Evolutionary conservation across 64 coral and sea anemone genomes (phyloP), one percentile per base, ranked within the genome.

Genomic region (Dendrophyllia cribrosa): DNA sequence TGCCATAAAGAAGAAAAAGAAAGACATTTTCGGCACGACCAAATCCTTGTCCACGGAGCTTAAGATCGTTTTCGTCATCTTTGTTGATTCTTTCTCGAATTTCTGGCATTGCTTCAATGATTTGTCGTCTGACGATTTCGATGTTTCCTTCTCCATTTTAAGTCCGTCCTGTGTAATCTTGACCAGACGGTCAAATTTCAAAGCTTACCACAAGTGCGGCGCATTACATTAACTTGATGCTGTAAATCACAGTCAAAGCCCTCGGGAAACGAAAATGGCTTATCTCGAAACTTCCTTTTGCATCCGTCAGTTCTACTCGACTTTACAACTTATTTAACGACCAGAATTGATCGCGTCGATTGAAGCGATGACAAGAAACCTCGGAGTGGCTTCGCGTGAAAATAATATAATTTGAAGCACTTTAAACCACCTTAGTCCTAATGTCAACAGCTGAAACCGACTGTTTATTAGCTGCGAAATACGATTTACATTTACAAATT

Each of bases 1-100:
- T 9, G 92, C 95, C 95, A 97, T 97, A 59, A 94, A 97, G 23
- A 88, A 97, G 45, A 97, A 97, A 74, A 97, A 97, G 59, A 97
- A 97, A 58, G 95, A 97, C 22, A 97, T 25, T 71, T 97, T 97
- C 9, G 95, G 95, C 6, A 97, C 76, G 0, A 97, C 69, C 2
- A 97, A 71, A 59, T 94, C 95, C 34, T 51, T 90, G 66, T 97
- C 90, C 22, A 97, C 61, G 10, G 62, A 79, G 20, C 81, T 70
- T n/a, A 74, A 89, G 6, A 89, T 82, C 56, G 21, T 81, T 83
- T 83, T 73, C 10, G 68, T 43, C 58, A 70, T 70, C 45, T 72
- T 77, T 24, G 72, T 24, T n/a, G n/a, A 66, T 75, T 72, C 44
- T 64, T 44, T 14, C 78, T 62, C 88, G 69, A 48, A 83, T 43